Base-by-base conservation (phyloP, 2,797 vertebrate genomes). In the Enteromius afrohamiltoni region DNA sequence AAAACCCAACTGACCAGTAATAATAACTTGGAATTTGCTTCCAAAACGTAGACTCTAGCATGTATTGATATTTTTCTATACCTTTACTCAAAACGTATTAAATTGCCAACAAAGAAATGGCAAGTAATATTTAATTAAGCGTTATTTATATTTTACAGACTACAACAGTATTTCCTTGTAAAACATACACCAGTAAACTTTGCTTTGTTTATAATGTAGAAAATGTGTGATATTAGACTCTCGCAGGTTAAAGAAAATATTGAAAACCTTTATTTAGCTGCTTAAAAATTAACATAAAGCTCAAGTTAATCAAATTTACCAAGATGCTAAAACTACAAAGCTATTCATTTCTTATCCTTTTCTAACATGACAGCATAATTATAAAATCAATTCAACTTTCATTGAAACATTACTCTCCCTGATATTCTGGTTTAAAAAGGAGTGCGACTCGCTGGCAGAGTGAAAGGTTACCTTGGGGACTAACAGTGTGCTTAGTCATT, bases 401-500 rank as follows among this genome's bases (percentile, higher is more conserved):
- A 16, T 19, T 62, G 2, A 62, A 26, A 77, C 34, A 19, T 16
- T 58, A 76, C 79, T n/a, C 45, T 68, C 21, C 17, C 6, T 16
- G 37, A 76, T 29, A 21, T 58, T 47, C 19, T 0, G 10, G 40
- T 75, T 71, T 86, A 86, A 86, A 88, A 75, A 84, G 80, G 85
- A 87, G 67, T 70, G 58, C 47, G 55, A 23, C 73, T 80, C 9
- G 10, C 58, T 79, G 45, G 75, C 47, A 26, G 69, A 87, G 84
- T 87, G 49, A 88, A 87, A 83, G 71, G 87, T 88, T 88, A 83
- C 85, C 80, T 76, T 45, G 64, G 79, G 76, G 86, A 89, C 84
- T 40, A 75, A 81, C 71, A 71, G 80, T 65, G 65, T 85, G 88
- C 89, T 87, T 87, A 89, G 87, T 88, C 88, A 88, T 85, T 84